phyloP scores from a whole-genome alignment of 2,113 vertebrate genomes.

The Amphiprion ocellaris region DNA sequence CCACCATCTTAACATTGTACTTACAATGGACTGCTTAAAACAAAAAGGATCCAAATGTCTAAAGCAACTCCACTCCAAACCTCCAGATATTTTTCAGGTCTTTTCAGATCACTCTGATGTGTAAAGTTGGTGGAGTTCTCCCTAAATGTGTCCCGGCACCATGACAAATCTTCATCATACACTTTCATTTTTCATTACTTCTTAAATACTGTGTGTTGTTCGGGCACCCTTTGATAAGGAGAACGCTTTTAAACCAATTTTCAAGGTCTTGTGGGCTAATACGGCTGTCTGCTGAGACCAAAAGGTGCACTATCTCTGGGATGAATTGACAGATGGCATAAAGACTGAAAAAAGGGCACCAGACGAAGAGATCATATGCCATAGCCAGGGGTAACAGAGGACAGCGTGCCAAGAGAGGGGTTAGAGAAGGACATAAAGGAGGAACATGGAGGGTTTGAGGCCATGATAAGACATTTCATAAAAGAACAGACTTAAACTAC shows the following conservation, averaged over 20 bases:
- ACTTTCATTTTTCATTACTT: background rate
- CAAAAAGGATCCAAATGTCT: background rate
- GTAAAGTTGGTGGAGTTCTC: background rate
- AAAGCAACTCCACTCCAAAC: background rate
- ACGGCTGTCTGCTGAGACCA: background rate
- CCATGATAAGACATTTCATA: constrained; percentile 20
- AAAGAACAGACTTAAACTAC: constrained; percentile 13
- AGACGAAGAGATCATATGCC: constrained; percentile 54
- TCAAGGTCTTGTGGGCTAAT: background rate
- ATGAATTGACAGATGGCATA: constrained; percentile 67
- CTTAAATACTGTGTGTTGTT: background rate
- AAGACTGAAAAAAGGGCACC: constrained; percentile 46
- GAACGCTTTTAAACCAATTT: constrained; percentile 1
- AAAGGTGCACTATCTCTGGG: constrained; percentile 44
- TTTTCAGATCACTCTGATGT: background rate
- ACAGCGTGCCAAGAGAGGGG: constrained; percentile 43
- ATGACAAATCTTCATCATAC: background rate
- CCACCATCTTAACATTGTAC: background rate
- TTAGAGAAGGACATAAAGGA: constrained; percentile 35
- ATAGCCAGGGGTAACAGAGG: constrained; percentile 47
- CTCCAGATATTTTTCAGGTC: background rate
- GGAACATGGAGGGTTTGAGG: constrained; percentile 28
- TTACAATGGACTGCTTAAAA: background rate
- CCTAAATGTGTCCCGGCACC: background rate
- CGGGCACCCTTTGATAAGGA: background rate